phyloP scores from a whole-genome alignment of 2,888 invertebrate genomes.

The Ypsolopha sequella region DNA sequence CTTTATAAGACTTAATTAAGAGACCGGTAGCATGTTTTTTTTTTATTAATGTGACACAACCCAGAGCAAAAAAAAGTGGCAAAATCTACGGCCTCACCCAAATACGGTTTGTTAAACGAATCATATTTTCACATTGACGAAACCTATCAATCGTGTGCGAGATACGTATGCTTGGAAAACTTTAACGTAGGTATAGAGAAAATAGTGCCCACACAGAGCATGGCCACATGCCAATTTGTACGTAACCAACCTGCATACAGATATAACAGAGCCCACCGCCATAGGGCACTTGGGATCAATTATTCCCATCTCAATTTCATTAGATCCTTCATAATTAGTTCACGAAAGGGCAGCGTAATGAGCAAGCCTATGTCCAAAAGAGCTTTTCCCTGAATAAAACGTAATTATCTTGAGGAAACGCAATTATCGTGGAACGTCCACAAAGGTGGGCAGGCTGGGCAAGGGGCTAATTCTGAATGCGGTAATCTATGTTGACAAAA shows the following conservation, averaged over 20 bases:
- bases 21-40: too few species aligned
- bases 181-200: not conserved
- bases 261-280: not conserved
- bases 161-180: too few species aligned
- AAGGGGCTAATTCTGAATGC: too few species aligned
- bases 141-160: too few species aligned
- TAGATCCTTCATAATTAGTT: slow-evolving; percentile 31
- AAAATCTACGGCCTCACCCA: too few species aligned
- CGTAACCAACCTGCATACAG: not conserved
- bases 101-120: too few species aligned
- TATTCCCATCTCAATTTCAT: slow-evolving; percentile 13
- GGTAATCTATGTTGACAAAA: too few species aligned
- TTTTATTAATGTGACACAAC: too few species aligned
- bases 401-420: not conserved
- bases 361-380: slow-evolving; percentile 11
- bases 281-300: not conserved
- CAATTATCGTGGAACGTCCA: not conserved
- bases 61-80: too few species aligned
- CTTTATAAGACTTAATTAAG: too few species aligned
- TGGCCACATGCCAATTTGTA: not conserved
- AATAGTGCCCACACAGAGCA: not conserved
- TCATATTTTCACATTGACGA: too few species aligned
- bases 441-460: too few species aligned
- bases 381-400: slow-evolving; percentile 2
- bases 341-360: slow-evolving; percentile 20